phyloP scores from a whole-genome alignment of 2,113 vertebrate species.

The Paradoxurus hermaphroditus region DNA sequence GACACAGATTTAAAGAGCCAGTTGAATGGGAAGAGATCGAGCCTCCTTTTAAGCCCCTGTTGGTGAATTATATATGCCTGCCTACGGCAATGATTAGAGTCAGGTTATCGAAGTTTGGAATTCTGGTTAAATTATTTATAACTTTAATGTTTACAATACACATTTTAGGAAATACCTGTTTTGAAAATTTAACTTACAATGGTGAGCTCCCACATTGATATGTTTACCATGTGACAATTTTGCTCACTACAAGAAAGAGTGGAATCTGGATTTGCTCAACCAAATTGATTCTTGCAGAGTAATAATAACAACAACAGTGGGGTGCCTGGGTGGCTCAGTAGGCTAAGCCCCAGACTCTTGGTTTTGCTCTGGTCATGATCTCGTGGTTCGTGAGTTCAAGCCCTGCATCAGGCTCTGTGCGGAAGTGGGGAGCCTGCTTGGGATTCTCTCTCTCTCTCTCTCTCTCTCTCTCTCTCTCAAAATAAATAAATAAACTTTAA shows the following conservation, averaged over 20 bases:
- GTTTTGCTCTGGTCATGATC: no score
- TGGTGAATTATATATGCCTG: constrained; percentile 1
- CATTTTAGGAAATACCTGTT: not conserved
- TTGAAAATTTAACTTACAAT: not conserved
- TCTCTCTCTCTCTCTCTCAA: no score
- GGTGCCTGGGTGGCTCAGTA: no score
- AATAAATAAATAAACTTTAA: no score
- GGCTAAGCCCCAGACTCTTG: no score
- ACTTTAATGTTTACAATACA: not conserved
- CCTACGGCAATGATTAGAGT: not conserved
- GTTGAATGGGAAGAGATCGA: not conserved
- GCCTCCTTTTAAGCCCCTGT: not conserved
- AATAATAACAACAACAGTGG: not conserved
- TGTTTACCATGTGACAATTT: not conserved
- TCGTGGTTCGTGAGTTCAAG: no score
- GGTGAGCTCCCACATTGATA: not conserved
- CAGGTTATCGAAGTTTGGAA: not conserved
- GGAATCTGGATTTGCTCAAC: not conserved
- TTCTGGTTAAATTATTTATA: constrained; percentile 1
- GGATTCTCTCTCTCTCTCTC: no score
- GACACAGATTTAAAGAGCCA: not conserved
- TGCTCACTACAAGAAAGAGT: not conserved
- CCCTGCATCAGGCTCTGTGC: no score
- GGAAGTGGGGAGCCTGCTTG: no score
- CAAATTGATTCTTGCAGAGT: not conserved